Evolutionary conservation across 2,113 vertebrate species (phyloP), one percentile per base, ranked within the genome.

Genomic region (Takifugu bimaculatus): DNA sequence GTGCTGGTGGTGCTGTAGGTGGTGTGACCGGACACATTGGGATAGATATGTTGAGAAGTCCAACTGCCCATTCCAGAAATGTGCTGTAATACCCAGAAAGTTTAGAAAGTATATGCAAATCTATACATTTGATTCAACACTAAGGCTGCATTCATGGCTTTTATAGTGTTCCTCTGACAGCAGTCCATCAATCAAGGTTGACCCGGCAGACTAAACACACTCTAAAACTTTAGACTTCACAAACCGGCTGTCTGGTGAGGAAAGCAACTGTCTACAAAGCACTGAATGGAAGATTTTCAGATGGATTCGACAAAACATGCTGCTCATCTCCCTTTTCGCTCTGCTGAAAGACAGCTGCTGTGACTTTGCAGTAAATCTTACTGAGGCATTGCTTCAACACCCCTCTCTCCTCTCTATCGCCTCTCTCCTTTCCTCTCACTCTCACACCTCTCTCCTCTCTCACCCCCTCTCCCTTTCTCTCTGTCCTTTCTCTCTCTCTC

Each of bases 341-440:
- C 43, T 62, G 60, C 48, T 57, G 51, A 39, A 50, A 77, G 65
- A 63, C 58, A 20, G 26, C 55, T 49, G 49, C 52, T 64, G 54
- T 77, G 81, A 84, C 79, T 64, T 80, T 77, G 70, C 70, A 70
- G 79, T 63, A 72, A 57, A 73, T 50, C 75, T 62, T 9, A 4
- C 53, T 68, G 10, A 5, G 45, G 45, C 59, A 49, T 13, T 2
- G 6, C 54, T 65, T 70, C 52, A 57, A 39, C 52, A 51, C n/a
- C 70, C 62, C 50, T 28, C 28, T 10, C 28, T 6, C 29, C 29
- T 1, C 35, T 39, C 35, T 20, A 20, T 20, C 20, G 20, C 20
- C 20, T 20, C 20, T 20, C 20, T 20, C 9, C 35, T 39, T 11
- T 11, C 3, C 9, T 39, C 11, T 39, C 35, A 10, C 11, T 39